Conservation (phyloP, 92 coral and sea anemone genomes). For the Umimayanthus kanabou region DNA sequence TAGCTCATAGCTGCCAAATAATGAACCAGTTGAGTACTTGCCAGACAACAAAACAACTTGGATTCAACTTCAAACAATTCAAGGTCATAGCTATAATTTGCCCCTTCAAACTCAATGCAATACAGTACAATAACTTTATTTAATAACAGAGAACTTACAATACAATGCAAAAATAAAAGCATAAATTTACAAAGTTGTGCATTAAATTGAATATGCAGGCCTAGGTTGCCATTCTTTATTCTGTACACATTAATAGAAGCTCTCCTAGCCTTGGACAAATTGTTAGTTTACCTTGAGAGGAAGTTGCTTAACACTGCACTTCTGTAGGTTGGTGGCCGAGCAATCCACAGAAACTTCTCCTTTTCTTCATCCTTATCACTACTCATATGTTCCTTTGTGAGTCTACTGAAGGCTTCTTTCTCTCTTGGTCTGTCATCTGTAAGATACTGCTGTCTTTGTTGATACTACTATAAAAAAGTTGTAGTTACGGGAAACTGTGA, state of each 20-base stretch:
- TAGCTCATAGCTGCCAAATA: not conserved
- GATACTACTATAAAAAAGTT: constrained; percentile 34
- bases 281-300: constrained; percentile 25
- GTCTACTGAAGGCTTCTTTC: constrained; percentile 4
- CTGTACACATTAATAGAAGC: not conserved
- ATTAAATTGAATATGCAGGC: not conserved
- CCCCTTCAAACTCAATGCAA: not conserved
- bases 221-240: not conserved
- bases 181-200: not conserved
- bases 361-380: constrained; percentile 31
- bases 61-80: not conserved
- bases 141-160: too few species aligned
- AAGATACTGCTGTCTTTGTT: constrained; percentile 9
- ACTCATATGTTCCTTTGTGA: constrained; percentile 45
- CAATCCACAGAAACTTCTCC: not conserved
- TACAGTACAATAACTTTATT: too few species aligned
- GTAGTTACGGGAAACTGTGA: not conserved
- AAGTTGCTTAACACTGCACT: not conserved
- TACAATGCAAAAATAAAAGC: too few species aligned
- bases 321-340: too few species aligned
- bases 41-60: not conserved
- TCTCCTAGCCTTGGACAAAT: not conserved
- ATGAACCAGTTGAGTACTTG: not conserved
- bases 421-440: constrained; percentile 23
- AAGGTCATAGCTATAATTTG: not conserved